Conservation (phyloP, 2,113 vertebrate species). For the Platichthys flesus region DNA sequence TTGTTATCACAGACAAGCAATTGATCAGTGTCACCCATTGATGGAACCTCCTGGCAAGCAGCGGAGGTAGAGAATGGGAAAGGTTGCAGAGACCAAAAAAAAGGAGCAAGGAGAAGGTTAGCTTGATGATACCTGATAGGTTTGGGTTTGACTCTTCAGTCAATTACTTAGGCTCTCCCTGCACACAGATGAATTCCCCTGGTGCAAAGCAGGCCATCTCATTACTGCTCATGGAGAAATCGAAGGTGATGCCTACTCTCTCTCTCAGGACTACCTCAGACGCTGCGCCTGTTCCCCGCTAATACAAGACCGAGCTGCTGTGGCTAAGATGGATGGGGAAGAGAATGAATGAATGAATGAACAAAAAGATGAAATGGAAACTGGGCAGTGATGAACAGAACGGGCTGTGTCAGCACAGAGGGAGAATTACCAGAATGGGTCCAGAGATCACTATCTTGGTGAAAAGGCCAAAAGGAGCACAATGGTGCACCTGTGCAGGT, state of each 20-base stretch:
- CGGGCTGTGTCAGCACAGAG: conserved; percentile 34
- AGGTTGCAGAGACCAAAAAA: background rate
- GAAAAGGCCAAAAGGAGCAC: conserved; percentile 52
- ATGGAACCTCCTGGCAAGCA: conserved; percentile 28
- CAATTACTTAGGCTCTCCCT: conserved; percentile 56
- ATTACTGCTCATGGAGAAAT: conserved; percentile 57
- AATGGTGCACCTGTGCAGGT: conserved; percentile 65
- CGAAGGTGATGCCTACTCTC: conserved; percentile 43
- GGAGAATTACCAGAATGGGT: conserved; percentile 36
- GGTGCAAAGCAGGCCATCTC: conserved; percentile 46
- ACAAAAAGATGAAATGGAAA: conserved; percentile 59
- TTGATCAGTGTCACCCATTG: conserved; percentile 38
- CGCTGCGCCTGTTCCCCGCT: conserved; percentile 19
- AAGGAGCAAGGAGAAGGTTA: conserved; percentile 38
- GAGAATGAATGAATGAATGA: conserved; percentile 8
- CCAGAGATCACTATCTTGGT: conserved; percentile 60
- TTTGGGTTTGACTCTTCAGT: conserved; percentile 52
- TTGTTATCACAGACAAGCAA: conserved; percentile 39
- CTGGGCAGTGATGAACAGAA: conserved; percentile 51
- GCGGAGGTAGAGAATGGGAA: conserved; percentile 16
- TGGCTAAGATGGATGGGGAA: conserved; percentile 40
- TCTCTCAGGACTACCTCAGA: conserved; percentile 6
- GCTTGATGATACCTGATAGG: conserved; percentile 38
- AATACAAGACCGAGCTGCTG: conserved; percentile 20
- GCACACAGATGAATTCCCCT: conserved; percentile 54